Evolutionary conservation across 1,140 invertebrate genomes (phyloP).

Genomic region (Idris sp.): DNA sequence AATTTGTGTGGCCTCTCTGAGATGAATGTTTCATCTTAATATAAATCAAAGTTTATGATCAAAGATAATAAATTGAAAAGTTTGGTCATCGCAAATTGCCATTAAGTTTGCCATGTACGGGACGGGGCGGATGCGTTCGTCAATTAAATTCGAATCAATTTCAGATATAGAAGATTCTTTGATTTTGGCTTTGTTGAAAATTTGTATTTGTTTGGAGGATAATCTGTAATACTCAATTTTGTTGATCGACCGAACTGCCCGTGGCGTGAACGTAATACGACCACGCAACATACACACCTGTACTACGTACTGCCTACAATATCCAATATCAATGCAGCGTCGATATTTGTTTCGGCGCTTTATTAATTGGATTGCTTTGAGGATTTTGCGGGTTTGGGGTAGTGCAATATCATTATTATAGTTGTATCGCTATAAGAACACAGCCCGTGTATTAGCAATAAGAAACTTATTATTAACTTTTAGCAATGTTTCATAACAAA

Average conservation of each 20-base stretch:
- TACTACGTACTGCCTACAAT: conserved; percentile 52
- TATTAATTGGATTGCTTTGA: conserved; percentile 77
- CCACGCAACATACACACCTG: conserved; percentile 63
- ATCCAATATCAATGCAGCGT: conserved; percentile 57
- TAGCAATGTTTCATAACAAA: too few species aligned
- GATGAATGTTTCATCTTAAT: too few species aligned
- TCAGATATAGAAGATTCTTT: conserved; percentile 52
- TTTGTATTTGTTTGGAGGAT: conserved; percentile 59
- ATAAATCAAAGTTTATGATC: not conserved
- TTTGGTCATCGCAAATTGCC: not conserved
- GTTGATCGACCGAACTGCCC: conserved; percentile 75
- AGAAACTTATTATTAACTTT: too few species aligned
- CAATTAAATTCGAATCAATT: conserved; percentile 48
- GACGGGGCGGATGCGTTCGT: conserved; percentile 14
- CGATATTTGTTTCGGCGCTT: conserved; percentile 74
- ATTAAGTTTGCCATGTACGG: conserved; percentile 18
- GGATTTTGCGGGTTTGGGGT: conserved; percentile 42
- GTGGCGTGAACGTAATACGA: conserved; percentile 72
- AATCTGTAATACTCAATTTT: conserved; percentile 78
- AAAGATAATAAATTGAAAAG: not conserved
- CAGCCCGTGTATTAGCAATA: too few species aligned
- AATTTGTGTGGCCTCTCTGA: too few species aligned
- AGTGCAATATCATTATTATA: conserved; percentile 32
- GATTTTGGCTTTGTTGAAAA: conserved; percentile 52
- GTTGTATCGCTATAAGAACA: too few species aligned